Percentiles rank a stretch among this genome's conserved stretches.
phyloP scores from a whole-genome alignment of 2,113 vertebrate species.

The Nansenia antarctica region DNA sequence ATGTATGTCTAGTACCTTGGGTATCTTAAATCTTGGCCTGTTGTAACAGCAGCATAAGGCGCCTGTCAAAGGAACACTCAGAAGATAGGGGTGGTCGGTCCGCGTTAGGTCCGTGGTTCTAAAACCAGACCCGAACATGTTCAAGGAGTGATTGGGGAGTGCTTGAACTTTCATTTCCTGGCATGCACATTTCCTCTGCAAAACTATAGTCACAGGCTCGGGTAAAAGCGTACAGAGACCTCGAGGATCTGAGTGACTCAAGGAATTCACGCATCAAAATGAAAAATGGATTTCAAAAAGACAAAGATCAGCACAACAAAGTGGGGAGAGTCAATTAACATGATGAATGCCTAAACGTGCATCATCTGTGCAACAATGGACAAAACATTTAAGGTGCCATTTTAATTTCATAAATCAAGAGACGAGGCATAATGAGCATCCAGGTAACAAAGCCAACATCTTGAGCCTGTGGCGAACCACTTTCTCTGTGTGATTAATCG shows the following conservation, averaged over 20 bases:
- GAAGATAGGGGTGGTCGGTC: too few relatives aligned
- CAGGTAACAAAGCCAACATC: conserved; percentile 61
- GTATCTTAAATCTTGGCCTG: too few relatives aligned
- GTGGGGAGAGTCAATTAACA: conserved; percentile 53
- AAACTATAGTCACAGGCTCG: too few relatives aligned
- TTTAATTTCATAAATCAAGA: conserved; percentile 64
- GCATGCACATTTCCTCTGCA: too few relatives aligned
- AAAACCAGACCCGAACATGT: too few relatives aligned
- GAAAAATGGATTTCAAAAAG: conserved; percentile 58
- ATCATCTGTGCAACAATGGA: conserved; percentile 52
- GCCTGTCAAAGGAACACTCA: too few relatives aligned
- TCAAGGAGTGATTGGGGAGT: too few relatives aligned
- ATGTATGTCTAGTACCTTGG: too few relatives aligned
- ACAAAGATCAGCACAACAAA: conserved; percentile 57
- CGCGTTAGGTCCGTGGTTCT: too few relatives aligned
- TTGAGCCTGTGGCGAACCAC: conserved; percentile 53
- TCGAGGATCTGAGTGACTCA: conserved; percentile 33
- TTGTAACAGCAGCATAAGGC: too few relatives aligned
- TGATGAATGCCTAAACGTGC: conserved; percentile 56
- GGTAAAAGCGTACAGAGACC: too few relatives aligned
- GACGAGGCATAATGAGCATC: conserved; percentile 49
- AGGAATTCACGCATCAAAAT: conserved; percentile 34
- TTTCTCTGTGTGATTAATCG: conserved; percentile 65
- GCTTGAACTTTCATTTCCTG: too few relatives aligned
- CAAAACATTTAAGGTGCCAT: conserved; percentile 56